Evolutionary conservation across 35 echinoderm and acorn worm species (phyloP).

Genomic region (Hemicentrotus pulcherrimus): DNA sequence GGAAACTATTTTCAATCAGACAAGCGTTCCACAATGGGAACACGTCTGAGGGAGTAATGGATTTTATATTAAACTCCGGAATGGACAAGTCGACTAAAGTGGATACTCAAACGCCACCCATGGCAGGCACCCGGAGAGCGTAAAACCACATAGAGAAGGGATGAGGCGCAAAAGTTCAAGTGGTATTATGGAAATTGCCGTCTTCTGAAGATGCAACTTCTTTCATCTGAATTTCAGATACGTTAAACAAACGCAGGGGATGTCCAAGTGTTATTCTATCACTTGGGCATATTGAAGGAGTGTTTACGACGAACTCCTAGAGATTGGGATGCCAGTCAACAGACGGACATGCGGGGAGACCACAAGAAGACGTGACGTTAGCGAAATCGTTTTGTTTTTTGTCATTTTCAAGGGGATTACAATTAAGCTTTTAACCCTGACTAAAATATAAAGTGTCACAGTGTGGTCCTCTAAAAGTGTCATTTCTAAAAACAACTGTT

Average conservation of each 20-base stretch:
- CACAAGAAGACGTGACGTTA: not conserved
- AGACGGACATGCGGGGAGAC: not conserved
- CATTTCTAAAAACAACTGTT: no score
- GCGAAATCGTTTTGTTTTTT: no score
- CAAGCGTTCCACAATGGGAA: not conserved
- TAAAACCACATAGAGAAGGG: not conserved
- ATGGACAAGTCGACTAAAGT: not conserved
- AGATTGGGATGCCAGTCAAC: not conserved
- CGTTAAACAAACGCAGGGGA: not conserved
- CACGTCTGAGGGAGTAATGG: not conserved
- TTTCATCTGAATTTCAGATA: not conserved
- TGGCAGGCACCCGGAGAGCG: not conserved
- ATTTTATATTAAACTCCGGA: not conserved
- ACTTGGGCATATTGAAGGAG: not conserved
- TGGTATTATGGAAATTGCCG: constrained; percentile 11
- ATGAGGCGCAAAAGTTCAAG: constrained; percentile 16
- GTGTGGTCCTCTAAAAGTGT: no score
- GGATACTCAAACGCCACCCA: not conserved
- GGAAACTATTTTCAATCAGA: not conserved
- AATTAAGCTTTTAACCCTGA: no score
- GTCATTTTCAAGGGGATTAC: no score
- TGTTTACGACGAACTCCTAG: not conserved
- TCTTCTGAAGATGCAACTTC: not conserved
- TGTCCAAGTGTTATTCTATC: constrained; percentile 18
- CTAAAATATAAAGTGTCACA: no score